Conservation (phyloP, 2,888 invertebrate species). For the Xanthorhoe spadicearia region DNA sequence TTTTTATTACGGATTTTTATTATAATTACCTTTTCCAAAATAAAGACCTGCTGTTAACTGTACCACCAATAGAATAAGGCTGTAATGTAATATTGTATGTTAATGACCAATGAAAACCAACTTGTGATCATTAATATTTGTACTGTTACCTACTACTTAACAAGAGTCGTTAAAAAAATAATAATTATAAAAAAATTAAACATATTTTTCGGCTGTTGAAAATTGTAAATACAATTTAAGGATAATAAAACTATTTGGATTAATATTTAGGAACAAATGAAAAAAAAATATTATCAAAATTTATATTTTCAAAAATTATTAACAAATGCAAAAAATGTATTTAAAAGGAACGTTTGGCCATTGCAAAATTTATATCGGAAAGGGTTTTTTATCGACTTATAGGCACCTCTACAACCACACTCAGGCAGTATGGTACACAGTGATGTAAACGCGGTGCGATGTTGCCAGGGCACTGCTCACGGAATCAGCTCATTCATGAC, state of each 20-base stretch:
- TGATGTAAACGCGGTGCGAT: conserved; percentile 76
- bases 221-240: conserved; percentile 85
- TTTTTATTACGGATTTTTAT: conserved; percentile 9
- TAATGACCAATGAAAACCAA: conserved; percentile 86
- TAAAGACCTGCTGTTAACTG: conserved; percentile 81
- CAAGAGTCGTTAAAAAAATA: conserved; percentile 86
- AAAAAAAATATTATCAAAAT: conserved; percentile 84
- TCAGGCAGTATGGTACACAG: conserved; percentile 82
- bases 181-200: conserved; percentile 80
- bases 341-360: conserved; percentile 83
- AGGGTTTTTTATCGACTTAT: conserved; percentile 81
- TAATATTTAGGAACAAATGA: conserved; percentile 84
- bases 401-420: conserved; percentile 71
- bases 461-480: conserved; percentile 64
- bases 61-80: conserved; percentile 78
- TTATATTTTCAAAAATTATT: conserved; percentile 85
- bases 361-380: conserved; percentile 75
- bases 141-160: conserved; percentile 86
- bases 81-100: conserved; percentile 83
- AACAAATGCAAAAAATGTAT: conserved; percentile 83
- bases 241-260: conserved; percentile 85
- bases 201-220: conserved; percentile 86
- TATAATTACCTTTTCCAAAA: conserved; percentile 39
- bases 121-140: conserved; percentile 86
- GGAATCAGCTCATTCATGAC: conserved; percentile 67